Conservation (phyloP, 2,797 vertebrate genomes). For the Platalea minor region DNA sequence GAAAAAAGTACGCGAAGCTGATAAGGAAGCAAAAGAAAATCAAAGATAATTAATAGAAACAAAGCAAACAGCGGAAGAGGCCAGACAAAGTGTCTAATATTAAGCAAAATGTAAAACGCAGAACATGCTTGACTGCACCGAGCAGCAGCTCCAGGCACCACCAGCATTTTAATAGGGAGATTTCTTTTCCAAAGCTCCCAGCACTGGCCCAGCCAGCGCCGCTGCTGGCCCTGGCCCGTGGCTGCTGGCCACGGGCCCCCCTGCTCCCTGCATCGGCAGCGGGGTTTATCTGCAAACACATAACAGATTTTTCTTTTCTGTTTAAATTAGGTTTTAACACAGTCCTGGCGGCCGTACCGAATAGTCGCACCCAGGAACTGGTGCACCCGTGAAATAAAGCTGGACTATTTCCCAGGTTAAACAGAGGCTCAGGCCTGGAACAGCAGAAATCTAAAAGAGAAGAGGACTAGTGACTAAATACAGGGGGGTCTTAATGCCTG, state of each 20-base stretch:
- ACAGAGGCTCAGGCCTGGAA: not conserved
- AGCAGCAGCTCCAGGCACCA: not conserved
- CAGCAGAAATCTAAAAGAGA: not conserved
- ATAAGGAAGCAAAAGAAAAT: constrained; percentile 29
- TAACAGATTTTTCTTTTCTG: not conserved
- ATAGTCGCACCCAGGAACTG: rapidly evolving
- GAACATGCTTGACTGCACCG: not conserved
- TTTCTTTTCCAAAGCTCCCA: not conserved
- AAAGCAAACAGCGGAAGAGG: not conserved
- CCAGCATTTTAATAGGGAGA: not conserved
- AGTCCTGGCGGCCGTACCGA: not conserved
- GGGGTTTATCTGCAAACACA: not conserved
- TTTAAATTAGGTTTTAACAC: not conserved
- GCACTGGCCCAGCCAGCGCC: not conserved
- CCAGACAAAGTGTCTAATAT: not conserved
- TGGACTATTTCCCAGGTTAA: not conserved
- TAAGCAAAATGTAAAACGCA: not conserved
- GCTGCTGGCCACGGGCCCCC: not conserved
- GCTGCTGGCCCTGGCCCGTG: not conserved
- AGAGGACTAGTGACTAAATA: not conserved
- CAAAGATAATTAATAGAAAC: constrained; percentile 54
- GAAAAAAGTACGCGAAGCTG: not conserved
- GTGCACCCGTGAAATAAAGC: rapidly evolving
- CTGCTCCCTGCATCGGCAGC: not conserved
- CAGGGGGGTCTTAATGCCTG: not conserved